Evolutionary conservation across 2,113 vertebrate genomes (phyloP).

Genomic region (Probosciger aterrimus): DNA sequence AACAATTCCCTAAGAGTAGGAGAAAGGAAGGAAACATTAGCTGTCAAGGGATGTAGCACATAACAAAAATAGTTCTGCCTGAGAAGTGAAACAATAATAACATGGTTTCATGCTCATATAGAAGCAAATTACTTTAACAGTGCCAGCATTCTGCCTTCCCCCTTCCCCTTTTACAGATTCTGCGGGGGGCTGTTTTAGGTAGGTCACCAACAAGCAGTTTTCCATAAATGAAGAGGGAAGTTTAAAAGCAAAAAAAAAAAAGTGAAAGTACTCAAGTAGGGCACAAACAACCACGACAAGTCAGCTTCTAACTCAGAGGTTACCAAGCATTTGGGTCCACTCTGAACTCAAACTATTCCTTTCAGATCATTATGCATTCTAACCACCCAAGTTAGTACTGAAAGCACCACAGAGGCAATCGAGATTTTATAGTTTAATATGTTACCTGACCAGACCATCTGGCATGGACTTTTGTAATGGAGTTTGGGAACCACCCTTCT

Average conservation of each 20-base stretch:
- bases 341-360: not conserved
- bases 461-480: not conserved
- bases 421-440: not conserved
- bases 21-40: constrained; percentile 30
- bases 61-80: constrained; percentile 49
- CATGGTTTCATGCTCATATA: constrained; percentile 12
- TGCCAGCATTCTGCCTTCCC: not conserved
- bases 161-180: not conserved
- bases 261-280: not conserved
- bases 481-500: not conserved
- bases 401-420: not conserved
- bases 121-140: constrained; percentile 31
- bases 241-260: not conserved
- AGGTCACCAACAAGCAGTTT: not conserved
- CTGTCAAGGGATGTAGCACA: constrained; percentile 21
- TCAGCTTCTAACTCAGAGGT: not conserved
- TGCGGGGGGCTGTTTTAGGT: not conserved
- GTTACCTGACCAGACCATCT: not conserved
- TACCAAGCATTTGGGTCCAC: not conserved
- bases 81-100: constrained; percentile 7
- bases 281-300: not conserved
- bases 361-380: not conserved
- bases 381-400: not conserved
- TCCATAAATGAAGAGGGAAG: not conserved
- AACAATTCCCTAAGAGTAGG: not conserved